phyloP scores from a whole-genome alignment of 2,113 vertebrate species.

The Microcebus jonahi region DNA sequence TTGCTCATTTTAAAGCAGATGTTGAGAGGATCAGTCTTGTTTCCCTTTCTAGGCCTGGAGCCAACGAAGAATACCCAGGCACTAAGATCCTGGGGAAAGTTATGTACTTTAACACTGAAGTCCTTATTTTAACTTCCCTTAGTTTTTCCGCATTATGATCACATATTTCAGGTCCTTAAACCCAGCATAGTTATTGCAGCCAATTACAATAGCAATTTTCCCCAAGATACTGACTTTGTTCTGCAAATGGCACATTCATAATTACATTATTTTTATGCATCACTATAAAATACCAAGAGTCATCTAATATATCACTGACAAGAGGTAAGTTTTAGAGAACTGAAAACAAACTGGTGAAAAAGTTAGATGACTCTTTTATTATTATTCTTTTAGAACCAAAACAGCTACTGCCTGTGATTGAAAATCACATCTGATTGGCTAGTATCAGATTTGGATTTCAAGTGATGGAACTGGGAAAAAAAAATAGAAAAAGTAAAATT shows the following conservation, averaged over 20 bases:
- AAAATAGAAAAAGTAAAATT: no score
- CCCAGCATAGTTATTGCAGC: conserved; percentile 53
- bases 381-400: conserved; percentile 47
- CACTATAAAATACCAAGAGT: conserved; percentile 61
- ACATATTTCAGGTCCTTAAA: conserved; percentile 60
- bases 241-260: conserved; percentile 68
- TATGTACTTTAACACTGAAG: neutral
- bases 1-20: neutral
- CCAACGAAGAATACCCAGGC: neutral
- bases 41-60: neutral
- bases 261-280: conserved; percentile 72
- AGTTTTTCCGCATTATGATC: conserved; percentile 38
- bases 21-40: neutral
- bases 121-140: conserved; percentile 54
- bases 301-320: conserved; percentile 61
- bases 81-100: neutral
- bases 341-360: conserved; percentile 68
- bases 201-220: conserved; percentile 66
- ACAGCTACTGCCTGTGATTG: neutral
- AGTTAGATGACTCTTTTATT: conserved; percentile 41
- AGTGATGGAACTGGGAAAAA: neutral
- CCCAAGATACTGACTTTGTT: conserved; percentile 67
- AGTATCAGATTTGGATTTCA: conserved; percentile 5
- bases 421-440: conserved; percentile 43
- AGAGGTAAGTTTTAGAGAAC: conserved; percentile 50